Percentiles rank a stretch among this genome's conserved stretches.
phyloP scores from a whole-genome alignment of 2,888 invertebrate species.

The Drosophila siamana region DNA sequence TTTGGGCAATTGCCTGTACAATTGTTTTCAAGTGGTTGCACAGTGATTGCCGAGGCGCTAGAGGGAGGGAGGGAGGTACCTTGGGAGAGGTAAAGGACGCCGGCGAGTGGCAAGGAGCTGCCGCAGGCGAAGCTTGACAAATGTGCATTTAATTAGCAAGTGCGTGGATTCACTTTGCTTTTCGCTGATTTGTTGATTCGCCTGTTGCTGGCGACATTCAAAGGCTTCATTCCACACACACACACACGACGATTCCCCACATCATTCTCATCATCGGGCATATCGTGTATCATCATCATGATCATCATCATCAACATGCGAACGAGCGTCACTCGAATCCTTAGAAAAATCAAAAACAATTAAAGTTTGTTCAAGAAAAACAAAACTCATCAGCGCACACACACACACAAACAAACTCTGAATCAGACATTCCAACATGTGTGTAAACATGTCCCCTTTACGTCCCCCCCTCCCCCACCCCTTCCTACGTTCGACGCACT shows the following conservation, averaged over 20 bases:
- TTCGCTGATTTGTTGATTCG: conserved; percentile 39
- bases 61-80: neutral
- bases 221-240: too few relatives aligned
- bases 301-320: conserved; percentile 22
- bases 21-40: conserved; percentile 56
- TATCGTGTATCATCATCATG: conserved; percentile 32
- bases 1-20: conserved; percentile 69
- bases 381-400: conserved; percentile 69
- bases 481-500: neutral
- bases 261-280: conserved; percentile 16
- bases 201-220: conserved; percentile 43
- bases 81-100: neutral
- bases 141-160: conserved; percentile 76
- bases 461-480: conserved; percentile 8
- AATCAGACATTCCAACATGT: conserved; percentile 56
- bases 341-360: conserved; percentile 80
- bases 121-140: conserved; percentile 67
- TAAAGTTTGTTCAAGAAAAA: conserved; percentile 80
- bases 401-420: conserved; percentile 15
- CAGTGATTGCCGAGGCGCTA: neutral
- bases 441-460: conserved; percentile 61
- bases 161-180: conserved; percentile 42
- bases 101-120: conserved; percentile 7
- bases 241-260: conserved; percentile 17
- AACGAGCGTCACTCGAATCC: conserved; percentile 73